These are phyloP conservation scores for Dicrostonyx torquatus DNA, from an alignment of 2,797 vertebrate species.

Conservation along the genomic window DNA sequence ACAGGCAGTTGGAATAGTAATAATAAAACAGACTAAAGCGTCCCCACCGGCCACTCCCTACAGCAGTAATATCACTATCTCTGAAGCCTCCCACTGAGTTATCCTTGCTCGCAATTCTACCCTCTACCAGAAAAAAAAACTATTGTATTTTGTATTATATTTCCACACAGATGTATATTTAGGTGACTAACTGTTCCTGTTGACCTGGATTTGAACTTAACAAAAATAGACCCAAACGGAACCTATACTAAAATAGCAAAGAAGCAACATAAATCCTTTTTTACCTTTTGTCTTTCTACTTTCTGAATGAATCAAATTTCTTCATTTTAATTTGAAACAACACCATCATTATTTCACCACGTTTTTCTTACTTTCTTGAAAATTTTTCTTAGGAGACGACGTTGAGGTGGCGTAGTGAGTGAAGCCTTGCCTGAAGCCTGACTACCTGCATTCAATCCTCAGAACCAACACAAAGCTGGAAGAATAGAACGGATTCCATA, in stretches of 20 bases:
- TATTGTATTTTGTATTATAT: not conserved
- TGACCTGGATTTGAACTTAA: constrained; percentile 29
- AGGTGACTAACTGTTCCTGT: not conserved
- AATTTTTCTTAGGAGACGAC: not conserved
- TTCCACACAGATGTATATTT: not conserved
- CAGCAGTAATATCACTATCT: not conserved
- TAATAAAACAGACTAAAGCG: not conserved
- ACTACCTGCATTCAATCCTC: not conserved
- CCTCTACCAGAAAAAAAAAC: not conserved
- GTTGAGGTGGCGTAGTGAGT: not conserved
- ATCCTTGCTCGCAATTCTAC: not conserved
- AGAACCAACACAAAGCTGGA: not conserved
- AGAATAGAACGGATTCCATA: not conserved
- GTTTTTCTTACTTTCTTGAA: not conserved
- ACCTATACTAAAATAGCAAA: not conserved
- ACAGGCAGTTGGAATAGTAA: not conserved
- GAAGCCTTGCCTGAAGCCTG: not conserved
- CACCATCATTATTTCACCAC: not conserved
- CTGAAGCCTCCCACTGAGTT: not conserved
- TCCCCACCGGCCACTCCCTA: not conserved
- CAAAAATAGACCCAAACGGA: not conserved
- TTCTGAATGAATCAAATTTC: not conserved
- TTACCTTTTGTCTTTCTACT: not conserved
- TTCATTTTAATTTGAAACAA: constrained; percentile 28
- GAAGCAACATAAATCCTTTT: not conserved